Evolutionary conservation across 1,140 invertebrate species (phyloP).

Genomic region (Acyrthosiphon pisum): DNA sequence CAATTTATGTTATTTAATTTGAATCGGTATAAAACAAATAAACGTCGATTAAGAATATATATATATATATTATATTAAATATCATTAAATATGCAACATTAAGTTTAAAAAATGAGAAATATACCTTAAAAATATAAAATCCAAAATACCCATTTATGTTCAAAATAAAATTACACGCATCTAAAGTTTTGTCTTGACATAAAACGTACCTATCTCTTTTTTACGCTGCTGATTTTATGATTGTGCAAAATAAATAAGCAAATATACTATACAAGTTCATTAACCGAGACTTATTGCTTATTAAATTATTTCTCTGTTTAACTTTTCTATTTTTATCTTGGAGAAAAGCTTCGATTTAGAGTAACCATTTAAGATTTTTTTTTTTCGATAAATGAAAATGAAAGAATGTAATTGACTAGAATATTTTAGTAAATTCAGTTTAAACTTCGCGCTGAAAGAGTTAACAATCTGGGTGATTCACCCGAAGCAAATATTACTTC

Average conservation of each 20-base stretch:
- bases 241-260: not conserved
- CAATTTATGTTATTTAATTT: not conserved
- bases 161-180: not conserved
- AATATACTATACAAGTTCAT: not conserved
- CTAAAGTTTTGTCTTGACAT: not conserved
- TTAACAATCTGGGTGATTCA: constrained; percentile 32
- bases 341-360: not conserved
- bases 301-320: not conserved
- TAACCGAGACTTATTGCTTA: not conserved
- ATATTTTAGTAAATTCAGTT: not conserved
- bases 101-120: not conserved
- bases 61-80: not conserved
- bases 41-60: not conserved
- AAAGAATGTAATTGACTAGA: not conserved
- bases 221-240: not conserved
- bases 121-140: not conserved
- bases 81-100: not conserved
- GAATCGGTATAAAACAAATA: not conserved
- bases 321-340: not conserved
- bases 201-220: not conserved
- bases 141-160: not conserved
- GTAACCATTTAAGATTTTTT: not conserved
- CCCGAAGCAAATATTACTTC: constrained; percentile 50
- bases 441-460: constrained; percentile 37
- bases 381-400: not conserved